Conservation (phyloP, 2,888 invertebrate genomes). For the Drosophila rellima region DNA sequence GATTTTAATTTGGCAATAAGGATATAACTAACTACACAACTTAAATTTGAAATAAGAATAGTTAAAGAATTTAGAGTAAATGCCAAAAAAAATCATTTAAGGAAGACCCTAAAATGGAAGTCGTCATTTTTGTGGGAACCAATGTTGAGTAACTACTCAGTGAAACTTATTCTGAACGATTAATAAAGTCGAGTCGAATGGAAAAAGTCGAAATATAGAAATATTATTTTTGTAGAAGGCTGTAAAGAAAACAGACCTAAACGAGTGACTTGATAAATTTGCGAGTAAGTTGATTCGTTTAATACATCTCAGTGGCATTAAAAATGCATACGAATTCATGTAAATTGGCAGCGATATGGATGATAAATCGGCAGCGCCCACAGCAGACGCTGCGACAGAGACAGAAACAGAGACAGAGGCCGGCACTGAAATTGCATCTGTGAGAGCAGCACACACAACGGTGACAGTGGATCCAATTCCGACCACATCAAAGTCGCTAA, state of each 20-base stretch:
- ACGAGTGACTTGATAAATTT: conserved; percentile 15
- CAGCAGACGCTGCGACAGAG: conserved; percentile 50
- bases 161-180: no score
- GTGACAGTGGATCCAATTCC: conserved; percentile 42
- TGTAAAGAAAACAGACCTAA: conserved; percentile 21
- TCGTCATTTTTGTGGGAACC: no score
- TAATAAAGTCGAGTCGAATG: conserved; percentile 36
- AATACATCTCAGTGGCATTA: conserved; percentile 9
- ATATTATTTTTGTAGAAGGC: conserved; percentile 22
- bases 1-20: no score
- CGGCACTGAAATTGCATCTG: conserved; percentile 32
- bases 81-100: no score
- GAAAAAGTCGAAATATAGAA: conserved; percentile 36
- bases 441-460: conserved; percentile 33
- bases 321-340: conserved; percentile 17
- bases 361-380: conserved; percentile 55
- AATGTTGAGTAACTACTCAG: no score
- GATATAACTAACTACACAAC: no score
- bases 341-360: conserved; percentile 61
- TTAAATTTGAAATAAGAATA: no score
- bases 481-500: conserved; percentile 37
- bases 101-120: no score
- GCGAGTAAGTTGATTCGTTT: conserved; percentile 26
- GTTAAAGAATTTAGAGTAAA: no score
- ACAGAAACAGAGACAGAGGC: conserved; percentile 21